Percentiles rank a stretch among this genome's conserved stretches.
Evolutionary conservation across 2,888 invertebrate genomes (phyloP).

Genomic region (Drepana falcataria): DNA sequence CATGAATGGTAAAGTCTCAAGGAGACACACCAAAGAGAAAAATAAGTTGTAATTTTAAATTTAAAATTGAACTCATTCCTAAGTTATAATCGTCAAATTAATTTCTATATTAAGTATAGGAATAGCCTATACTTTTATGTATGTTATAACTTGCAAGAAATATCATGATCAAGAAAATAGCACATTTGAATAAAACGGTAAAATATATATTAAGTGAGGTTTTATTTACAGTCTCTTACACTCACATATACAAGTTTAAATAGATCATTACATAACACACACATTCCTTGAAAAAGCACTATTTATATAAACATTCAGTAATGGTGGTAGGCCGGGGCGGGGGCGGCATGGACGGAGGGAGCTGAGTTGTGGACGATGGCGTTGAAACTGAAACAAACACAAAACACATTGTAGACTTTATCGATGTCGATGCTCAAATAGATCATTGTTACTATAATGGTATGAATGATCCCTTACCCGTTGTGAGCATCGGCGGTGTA

Average conservation of each 20-base stretch:
- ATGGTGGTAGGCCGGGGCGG: conserved; percentile 45
- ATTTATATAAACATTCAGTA: conserved; percentile 21
- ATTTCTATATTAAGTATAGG: no score
- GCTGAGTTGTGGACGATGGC: conserved; percentile 69
- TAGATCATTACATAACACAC: conserved; percentile 16
- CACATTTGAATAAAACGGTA: neutral
- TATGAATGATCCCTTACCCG: conserved; percentile 20
- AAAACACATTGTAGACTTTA: neutral
- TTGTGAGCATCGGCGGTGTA: conserved; percentile 51
- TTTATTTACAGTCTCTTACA: conserved; percentile 31
- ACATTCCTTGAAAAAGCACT: conserved; percentile 4
- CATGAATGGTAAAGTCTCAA: no score
- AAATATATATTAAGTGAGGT: conserved; percentile 17
- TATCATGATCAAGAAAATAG: no score
- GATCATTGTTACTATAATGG: no score
- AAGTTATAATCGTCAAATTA: no score
- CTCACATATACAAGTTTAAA: conserved; percentile 29
- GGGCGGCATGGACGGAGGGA: conserved; percentile 50
- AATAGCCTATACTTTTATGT: no score
- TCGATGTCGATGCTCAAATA: neutral
- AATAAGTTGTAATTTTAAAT: no score
- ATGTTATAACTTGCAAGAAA: no score
- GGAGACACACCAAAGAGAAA: no score
- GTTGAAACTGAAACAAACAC: conserved; percentile 55
- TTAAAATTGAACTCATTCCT: no score